Base-by-base conservation (phyloP, 2,888 invertebrate genomes). In the Drosophila nigritarsus region DNA sequence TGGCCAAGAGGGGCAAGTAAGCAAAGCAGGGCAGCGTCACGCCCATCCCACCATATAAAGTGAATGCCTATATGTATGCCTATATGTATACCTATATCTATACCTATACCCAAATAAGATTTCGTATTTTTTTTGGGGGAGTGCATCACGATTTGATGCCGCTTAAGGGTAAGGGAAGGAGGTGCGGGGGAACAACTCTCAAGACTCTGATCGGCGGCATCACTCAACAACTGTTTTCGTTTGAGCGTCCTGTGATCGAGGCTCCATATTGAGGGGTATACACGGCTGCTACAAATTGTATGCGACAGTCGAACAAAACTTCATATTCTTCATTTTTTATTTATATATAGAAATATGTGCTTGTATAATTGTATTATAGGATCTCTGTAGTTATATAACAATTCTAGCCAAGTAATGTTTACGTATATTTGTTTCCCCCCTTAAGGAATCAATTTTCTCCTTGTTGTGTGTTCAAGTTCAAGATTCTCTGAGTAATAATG, bases 1-100 rank as follows among this genome's bases (percentile, higher is more conserved):
- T 55, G 75, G 67, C 73, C 59, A 38, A 62, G 67, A 61, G 65
- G 61, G 73, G 62, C 54, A 77, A 55, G 60, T 62, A 66, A 77
- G 59, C 70, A 79, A 67, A 75, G 63, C 71, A 76, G 66, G 66
- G 70, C 70, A 65, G 45, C 54, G 82, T 50, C 85, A 84, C 82
- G 82, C 82, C 85, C 73, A 65, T 59, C 30, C n/a, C 29, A 42
- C 42, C 63, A 55, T 48, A 48, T 27, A 69, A 61, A 81, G 68
- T 73, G 78, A 75, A n/a, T 13, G 15, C 13, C 32, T 48, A 59
- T 65, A 64, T 38, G n/a, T 20, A n/a, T 13, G 15, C 13, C 32
- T 48, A 59, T 65, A 64, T 38, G n/a, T 20, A 36, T 59, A 34
- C 56, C 50, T 58, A 49, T 48, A 48, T 56, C 27, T 27, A 40